Base-by-base conservation (phyloP, 2,797 vertebrate genomes). In the Sebastes matsubarae region DNA sequence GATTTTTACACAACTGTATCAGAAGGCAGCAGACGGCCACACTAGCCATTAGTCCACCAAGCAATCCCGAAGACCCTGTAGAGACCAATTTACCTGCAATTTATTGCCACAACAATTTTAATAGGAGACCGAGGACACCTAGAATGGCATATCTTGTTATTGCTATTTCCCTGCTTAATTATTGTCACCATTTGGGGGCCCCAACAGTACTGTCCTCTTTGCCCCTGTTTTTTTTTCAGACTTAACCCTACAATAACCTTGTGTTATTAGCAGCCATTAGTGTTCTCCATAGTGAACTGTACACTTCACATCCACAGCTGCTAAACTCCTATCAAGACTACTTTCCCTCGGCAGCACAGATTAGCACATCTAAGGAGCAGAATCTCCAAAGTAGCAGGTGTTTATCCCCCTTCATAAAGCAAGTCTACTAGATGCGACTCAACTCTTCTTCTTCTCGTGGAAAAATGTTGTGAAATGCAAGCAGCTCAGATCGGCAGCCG, bases 61-160 rank as follows among this genome's bases (percentile, higher is more conserved):
- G 32, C 58, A 66, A 75, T 84, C 67, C 70, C 59, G 75, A 82
- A 86, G 57, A 80, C 75, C 83, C 79, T 1, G 63, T 72, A 75
- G 81, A 81, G 79, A 85, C 75, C 66, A 82, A 86, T 89, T 88
- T 77, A 84, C 76, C 50, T 57, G 66, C 69, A 85, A 83, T 75
- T 91, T 84, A 85, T 76, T 79, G 64, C 72, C 70, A 77, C 66
- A 79, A 29, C 80, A 82, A 60, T 72, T 77, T 75, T 79, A 88
- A 88, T 83, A 42, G 83, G 54, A 78, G 74, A 68, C 64, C 16
- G 36, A 79, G 68, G 87, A 78, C 60, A 72, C 22, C 5, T 20
- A 67, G 27, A 86, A 80, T 66, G 52, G 24, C 27, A 69, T 64
- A 46, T 76, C 36, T 64, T 73, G 63, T 75, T 86, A 58, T 68